Percentiles rank a stretch among this genome's conserved stretches.
Evolutionary conservation across 2,797 vertebrate species (phyloP).

Genomic region (Liparis tanakae): DNA sequence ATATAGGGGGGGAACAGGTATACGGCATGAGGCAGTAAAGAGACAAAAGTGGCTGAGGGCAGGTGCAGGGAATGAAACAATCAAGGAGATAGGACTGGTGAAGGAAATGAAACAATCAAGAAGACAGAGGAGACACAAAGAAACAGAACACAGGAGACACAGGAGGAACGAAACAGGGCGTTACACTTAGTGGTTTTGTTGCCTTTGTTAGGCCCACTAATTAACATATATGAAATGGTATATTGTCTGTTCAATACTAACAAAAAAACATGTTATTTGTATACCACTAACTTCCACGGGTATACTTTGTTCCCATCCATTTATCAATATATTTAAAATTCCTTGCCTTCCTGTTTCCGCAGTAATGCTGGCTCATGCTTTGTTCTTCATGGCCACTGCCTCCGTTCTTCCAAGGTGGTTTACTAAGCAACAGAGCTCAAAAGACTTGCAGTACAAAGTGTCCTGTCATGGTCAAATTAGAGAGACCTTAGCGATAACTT

Average conservation of each 20-base stretch:
- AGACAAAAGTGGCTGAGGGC: no score
- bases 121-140: no score
- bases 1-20: no score
- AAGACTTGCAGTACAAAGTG: neutral
- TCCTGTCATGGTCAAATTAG: slow-evolving; percentile 1
- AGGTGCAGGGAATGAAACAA: no score
- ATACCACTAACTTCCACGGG: neutral
- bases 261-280: neutral
- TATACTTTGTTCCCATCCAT: neutral
- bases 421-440: neutral
- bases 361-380: neutral
- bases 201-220: neutral
- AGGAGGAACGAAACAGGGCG: no score
- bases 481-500: slow-evolving; percentile 1
- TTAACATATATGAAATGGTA: neutral
- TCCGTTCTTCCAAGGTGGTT: neutral
- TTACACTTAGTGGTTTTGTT: neutral
- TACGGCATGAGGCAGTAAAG: no score
- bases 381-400: slow-evolving; percentile 1
- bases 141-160: no score
- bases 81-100: no score
- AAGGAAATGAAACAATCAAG: no score
- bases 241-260: neutral
- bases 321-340: neutral
- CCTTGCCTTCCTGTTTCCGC: slow-evolving; percentile 6